Base-by-base conservation (phyloP, 2,113 vertebrate species). In the Elaphurus davidianus region DNA sequence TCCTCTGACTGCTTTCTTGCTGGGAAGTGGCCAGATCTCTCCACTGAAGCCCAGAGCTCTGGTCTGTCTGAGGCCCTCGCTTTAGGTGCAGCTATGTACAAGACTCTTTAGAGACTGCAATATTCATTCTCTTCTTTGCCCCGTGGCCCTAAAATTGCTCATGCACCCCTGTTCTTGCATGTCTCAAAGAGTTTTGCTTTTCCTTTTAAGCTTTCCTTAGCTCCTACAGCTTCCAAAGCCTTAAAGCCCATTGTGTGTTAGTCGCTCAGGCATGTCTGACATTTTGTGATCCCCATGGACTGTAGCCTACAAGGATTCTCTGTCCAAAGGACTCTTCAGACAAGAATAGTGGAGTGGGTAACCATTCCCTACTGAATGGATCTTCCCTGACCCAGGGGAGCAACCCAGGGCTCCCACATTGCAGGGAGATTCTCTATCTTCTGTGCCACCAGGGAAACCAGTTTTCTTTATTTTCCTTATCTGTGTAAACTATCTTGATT, bases 351-450 rank as follows among this genome's bases (percentile, higher is more conserved):
- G 7, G 62, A n/a, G 7, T 67, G 16, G 33, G 62, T 67, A n/a
- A n/a, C 0, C 1, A 19, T n/a, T 67, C n/a, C 33, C 4, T 67
- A 4, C 7, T 67, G 33, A 33, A n/a, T n/a, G 33, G 33, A 8
- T 67, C 62, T 67, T 67, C 62, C 62, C 3, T 67, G 16, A 67
- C 17, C 64, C 64, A 10, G 19, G 64, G 16, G 64, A n/a, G 16
- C 16, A n/a, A 67, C 64, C 16, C 33, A 36, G 64, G 33, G 5
- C 16, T 67, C 64, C 33, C 64, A 36, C 17, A 2, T n/a, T 67
- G 33, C 64, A 67, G 33, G 64, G 1, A n/a, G 2, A 67, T 67
- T 36, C 33, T 67, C 16, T 67, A 19, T 4, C 64, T 3, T 19
- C 33, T 67, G 7, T 2, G 4, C 16, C 33, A n/a, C 33, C 0